phyloP scores from a whole-genome alignment of 2,888 invertebrate genomes.

The Hydriomena furcata region DNA sequence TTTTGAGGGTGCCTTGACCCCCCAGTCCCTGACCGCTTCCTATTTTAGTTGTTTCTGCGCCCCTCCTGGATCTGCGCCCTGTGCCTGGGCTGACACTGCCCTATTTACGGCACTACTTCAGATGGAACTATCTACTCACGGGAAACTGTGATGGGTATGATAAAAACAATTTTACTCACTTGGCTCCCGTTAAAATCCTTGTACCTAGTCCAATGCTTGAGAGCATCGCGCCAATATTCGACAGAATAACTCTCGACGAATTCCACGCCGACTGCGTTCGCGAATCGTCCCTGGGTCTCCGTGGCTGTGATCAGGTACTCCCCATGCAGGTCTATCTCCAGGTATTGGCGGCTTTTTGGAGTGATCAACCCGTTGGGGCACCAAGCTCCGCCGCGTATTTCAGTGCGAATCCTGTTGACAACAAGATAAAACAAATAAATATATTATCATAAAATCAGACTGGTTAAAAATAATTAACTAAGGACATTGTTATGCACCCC shows the following conservation, averaged over 20 bases:
- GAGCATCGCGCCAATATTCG: constrained; percentile 89
- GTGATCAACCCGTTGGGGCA: constrained; percentile 93
- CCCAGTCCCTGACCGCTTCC: too few species aligned
- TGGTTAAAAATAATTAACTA: too few species aligned
- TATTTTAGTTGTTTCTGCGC: too few species aligned
- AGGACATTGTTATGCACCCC: too few species aligned
- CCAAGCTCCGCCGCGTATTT: constrained; percentile 96
- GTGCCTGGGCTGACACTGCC: too few species aligned
- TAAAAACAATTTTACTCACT: too few species aligned
- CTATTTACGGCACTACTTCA: too few species aligned
- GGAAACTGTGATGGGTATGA: too few species aligned
- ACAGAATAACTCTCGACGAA: constrained; percentile 92
- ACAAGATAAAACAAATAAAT: constrained; percentile 12
- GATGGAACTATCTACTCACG: too few species aligned
- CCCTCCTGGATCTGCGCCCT: too few species aligned
- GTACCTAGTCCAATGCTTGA: constrained; percentile 90
- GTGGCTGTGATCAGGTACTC: constrained; percentile 92
- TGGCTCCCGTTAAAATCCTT: constrained; percentile 90
- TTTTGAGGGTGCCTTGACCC: too few species aligned
- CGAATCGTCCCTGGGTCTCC: constrained; percentile 96
- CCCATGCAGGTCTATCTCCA: constrained; percentile 90
- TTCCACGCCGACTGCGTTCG: constrained; percentile 95
- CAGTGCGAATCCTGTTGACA: constrained; percentile 89
- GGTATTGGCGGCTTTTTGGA: constrained; percentile 89
- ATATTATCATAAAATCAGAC: too few species aligned